phyloP scores from a whole-genome alignment of 2,797 vertebrate genomes.

The Gymnocypris eckloni region DNA sequence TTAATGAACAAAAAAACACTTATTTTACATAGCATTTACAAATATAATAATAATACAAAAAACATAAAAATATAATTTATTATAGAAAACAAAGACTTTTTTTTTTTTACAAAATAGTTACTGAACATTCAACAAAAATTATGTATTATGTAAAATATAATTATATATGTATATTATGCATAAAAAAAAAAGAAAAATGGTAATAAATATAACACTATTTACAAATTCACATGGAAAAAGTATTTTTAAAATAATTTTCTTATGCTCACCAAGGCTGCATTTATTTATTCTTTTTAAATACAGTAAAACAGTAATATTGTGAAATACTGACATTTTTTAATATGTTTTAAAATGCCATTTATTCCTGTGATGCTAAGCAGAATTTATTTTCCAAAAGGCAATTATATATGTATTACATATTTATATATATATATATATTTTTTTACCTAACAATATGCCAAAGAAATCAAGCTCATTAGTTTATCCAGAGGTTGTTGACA shows the following conservation, averaged over 20 bases:
- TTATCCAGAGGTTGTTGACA: background rate
- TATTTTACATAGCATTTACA: background rate
- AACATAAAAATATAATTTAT: background rate
- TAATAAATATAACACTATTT: no score
- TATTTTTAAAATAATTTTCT: background rate
- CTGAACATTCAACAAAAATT: background rate
- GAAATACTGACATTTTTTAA: background rate
- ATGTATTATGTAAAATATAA: no score
- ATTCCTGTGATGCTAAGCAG: background rate
- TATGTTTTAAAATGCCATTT: background rate
- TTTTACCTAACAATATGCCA: no score
- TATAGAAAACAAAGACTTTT: background rate
- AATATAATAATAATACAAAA: background rate
- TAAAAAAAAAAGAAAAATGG: no score
- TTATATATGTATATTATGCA: no score
- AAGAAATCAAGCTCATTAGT: background rate
- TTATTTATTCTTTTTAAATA: background rate
- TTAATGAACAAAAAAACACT: background rate
- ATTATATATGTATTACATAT: no score
- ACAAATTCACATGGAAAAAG: no score
- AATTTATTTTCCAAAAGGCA: no score
- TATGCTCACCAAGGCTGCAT: background rate
- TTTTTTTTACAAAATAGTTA: background rate
- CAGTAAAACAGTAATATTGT: background rate
- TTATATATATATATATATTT: no score